Percentiles rank a stretch among this genome's conserved stretches.
These are phyloP conservation scores for Hylaeus volcanicus DNA, from an alignment of 1,140 invertebrate species.

Conservation along the genomic window DNA sequence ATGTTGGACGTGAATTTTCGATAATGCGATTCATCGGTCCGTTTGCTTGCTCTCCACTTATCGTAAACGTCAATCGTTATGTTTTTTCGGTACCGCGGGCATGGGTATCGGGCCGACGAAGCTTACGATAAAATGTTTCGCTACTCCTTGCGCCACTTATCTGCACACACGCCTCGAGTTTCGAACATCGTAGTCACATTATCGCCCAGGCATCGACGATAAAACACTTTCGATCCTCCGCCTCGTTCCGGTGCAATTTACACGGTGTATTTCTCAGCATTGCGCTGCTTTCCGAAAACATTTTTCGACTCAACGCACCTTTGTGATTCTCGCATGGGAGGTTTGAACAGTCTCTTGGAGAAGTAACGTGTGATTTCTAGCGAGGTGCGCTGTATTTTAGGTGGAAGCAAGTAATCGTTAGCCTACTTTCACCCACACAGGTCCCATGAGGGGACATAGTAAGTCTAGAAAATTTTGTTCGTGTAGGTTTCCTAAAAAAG, in stretches of 20 bases:
- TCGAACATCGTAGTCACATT: slow-evolving; percentile 34
- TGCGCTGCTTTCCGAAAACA: not conserved
- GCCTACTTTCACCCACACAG: too few species aligned
- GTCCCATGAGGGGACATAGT: too few species aligned
- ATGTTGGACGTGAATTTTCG: too few species aligned
- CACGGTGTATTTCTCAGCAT: not conserved
- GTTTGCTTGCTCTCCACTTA: slow-evolving; percentile 4
- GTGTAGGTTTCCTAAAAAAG: too few species aligned
- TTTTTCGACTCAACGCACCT: not conserved
- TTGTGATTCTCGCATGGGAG: too few species aligned
- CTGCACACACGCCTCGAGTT: not conserved
- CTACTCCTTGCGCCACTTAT: slow-evolving; percentile 18
- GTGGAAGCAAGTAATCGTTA: too few species aligned
- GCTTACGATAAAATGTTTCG: slow-evolving; percentile 25
- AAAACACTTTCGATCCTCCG: not conserved
- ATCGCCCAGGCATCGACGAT: slow-evolving; percentile 15
- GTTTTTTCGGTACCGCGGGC: not conserved
- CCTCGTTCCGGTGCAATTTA: not conserved
- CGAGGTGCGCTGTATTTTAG: too few species aligned
- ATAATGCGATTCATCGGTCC: slow-evolving; percentile 21
- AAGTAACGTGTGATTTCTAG: too few species aligned
- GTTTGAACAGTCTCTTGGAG: too few species aligned
- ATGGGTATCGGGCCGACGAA: slow-evolving; percentile 3
- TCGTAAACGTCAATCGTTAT: slow-evolving; percentile 26
- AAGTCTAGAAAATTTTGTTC: too few species aligned